Conservation (phyloP, 2,113 vertebrate genomes). For the Anser cygnoides region DNA sequence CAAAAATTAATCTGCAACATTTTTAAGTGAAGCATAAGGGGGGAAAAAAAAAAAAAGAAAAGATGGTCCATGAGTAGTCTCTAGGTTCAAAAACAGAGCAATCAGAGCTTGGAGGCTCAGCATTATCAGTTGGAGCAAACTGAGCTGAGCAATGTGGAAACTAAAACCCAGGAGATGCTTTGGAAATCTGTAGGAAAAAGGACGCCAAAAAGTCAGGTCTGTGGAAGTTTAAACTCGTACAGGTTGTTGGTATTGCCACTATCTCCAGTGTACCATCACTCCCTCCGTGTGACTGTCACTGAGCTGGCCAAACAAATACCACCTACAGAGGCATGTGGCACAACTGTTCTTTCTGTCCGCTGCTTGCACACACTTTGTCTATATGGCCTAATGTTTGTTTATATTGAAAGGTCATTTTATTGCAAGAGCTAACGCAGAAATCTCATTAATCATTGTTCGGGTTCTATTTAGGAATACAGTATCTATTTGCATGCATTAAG, state of each 20-base stretch:
- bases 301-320: too few species aligned
- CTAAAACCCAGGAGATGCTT: not conserved
- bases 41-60: not conserved
- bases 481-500: not conserved
- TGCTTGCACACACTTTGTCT: not conserved
- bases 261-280: not conserved
- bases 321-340: not conserved
- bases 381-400: not conserved
- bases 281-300: too few species aligned
- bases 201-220: too few species aligned
- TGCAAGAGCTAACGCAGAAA: not conserved
- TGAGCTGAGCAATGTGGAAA: not conserved
- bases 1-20: not conserved
- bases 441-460: not conserved
- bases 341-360: not conserved
- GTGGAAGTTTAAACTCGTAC: not conserved
- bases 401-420: not conserved
- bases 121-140: not conserved
- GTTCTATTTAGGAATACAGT: not conserved
- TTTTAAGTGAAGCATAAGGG: not conserved
- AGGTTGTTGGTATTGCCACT: not conserved
- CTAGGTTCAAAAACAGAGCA: not conserved
- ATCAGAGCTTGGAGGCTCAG: not conserved
- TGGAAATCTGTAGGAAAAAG: not conserved
- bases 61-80: not conserved